Conservation (phyloP, 1,140 invertebrate species). For the Gyrodactylus bullatarudis region DNA sequence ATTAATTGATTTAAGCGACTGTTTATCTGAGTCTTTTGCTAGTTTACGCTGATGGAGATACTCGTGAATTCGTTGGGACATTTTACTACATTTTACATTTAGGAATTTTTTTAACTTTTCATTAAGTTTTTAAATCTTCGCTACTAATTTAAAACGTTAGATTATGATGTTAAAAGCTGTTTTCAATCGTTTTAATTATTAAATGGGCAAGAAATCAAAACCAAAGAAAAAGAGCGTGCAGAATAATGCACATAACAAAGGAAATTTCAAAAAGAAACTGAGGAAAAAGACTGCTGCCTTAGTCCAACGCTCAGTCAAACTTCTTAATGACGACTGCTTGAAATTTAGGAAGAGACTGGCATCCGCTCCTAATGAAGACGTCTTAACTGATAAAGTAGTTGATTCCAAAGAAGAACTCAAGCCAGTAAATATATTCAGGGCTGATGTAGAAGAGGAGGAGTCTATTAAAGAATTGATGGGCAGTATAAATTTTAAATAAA, state of each 20-base stretch:
- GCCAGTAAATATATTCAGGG: neutral
- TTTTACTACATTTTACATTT: neutral
- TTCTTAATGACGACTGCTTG: neutral
- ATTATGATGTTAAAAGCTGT: neutral
- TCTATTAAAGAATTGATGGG: neutral
- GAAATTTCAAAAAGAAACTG: neutral
- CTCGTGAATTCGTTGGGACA: neutral
- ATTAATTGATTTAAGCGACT: neutral
- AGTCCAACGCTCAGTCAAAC: neutral
- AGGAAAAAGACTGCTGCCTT: neutral
- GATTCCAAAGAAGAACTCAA: neutral
- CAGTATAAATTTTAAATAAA: neutral
- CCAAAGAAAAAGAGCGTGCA: neutral
- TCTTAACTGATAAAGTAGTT: neutral
- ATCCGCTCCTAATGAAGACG: too few relatives aligned
- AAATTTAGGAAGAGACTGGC: neutral
- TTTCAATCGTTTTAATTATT: neutral
- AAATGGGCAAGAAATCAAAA: neutral
- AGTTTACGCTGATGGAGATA: neutral
- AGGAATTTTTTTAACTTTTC: neutral
- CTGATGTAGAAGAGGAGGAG: neutral
- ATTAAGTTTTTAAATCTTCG: neutral
- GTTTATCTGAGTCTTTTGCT: neutral
- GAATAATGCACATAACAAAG: neutral
- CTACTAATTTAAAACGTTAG: neutral